Base-by-base conservation (phyloP, 2,797 vertebrate genomes). In the Catamblyrhynchus diadema region DNA sequence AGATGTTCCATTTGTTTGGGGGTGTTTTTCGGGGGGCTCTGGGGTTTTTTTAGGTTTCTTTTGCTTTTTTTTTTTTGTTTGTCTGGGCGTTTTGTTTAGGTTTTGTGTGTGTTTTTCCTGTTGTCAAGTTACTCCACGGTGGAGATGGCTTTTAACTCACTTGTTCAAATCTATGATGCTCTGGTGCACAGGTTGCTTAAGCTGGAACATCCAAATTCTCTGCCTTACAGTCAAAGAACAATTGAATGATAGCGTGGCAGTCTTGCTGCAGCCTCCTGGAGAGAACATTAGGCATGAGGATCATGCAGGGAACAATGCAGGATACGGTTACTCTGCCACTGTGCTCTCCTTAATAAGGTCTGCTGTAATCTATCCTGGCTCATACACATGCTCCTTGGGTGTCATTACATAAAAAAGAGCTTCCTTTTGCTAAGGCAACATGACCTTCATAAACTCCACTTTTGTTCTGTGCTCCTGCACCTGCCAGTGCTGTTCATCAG, bases 41-140 rank as follows among this genome's bases (percentile, higher is more conserved):
- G 6, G 5, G 4, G 24, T 15, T 27, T 12, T 11, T 41, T 33
- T 12, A 12, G 7, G 14, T 30, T 32, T 23, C 6, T 41, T 57
- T 51, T 56, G 3, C 11, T 5, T 24, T 44, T 12, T 18, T 9
- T 14, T 7, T 39, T 39, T 47, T 18, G 2, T 18, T 53, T 22
- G 23, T n/a, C 5, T 53, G 30, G 14, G 7, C 1, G 5, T 1
- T 33, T 32, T 47, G 3, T n/a, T 25, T 25, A 35, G 9, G 9
- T 10, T 66, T 82, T 27, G 1, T 18, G 3, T 11, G 8, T 6
- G 3, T 14, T 2, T 45, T 56, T 72, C 24, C 28, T 83, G 10
- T 37, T 79, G 6, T 41, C 33, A 81, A 60, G 2, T 39, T 64
- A 35, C 5, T 87, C 4, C 12, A 8, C 15, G 3, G 2, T 59